These are phyloP conservation scores for Hybognathus amarus DNA, from an alignment of 2,797 vertebrate genomes.

Conservation along the genomic window DNA sequence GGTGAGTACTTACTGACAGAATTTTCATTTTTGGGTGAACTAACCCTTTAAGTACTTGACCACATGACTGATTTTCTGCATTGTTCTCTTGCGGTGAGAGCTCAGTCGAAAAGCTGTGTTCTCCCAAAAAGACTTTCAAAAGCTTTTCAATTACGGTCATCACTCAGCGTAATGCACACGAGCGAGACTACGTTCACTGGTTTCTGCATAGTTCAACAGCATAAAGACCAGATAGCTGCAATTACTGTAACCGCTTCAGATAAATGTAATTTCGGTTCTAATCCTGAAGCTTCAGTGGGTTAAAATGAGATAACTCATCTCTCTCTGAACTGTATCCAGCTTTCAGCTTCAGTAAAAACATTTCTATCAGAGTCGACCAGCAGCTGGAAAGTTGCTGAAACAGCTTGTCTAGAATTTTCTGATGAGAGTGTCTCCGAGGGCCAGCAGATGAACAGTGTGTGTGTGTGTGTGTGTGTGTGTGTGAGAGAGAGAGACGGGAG, in stretches of 20 bases:
- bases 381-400: constrained; percentile 24
- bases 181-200: background rate
- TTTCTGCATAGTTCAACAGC: constrained; percentile 36
- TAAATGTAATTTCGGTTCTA: constrained; percentile 26
- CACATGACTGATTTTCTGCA: background rate
- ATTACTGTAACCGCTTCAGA: constrained; percentile 7
- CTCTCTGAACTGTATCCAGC: constrained; percentile 10
- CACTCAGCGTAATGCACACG: constrained; percentile 9
- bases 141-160: constrained; percentile 42
- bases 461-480: constrained; percentile 4
- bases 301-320: constrained; percentile 27
- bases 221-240: constrained; percentile 26
- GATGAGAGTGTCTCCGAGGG: constrained; percentile 10
- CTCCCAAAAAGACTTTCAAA: constrained; percentile 22
- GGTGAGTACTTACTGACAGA: too few species aligned
- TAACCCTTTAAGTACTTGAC: background rate
- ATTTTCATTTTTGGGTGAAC: too few species aligned
- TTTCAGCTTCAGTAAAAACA: constrained; percentile 22
- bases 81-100: background rate
- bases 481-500: background rate
- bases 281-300: constrained; percentile 23
- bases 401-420: constrained; percentile 15
- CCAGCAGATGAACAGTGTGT: background rate
- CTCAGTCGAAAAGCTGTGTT: constrained; percentile 15
- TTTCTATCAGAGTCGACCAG: constrained; percentile 32